Conservation (phyloP, 64 coral and sea anemone genomes). For the Trachythela sp. region DNA sequence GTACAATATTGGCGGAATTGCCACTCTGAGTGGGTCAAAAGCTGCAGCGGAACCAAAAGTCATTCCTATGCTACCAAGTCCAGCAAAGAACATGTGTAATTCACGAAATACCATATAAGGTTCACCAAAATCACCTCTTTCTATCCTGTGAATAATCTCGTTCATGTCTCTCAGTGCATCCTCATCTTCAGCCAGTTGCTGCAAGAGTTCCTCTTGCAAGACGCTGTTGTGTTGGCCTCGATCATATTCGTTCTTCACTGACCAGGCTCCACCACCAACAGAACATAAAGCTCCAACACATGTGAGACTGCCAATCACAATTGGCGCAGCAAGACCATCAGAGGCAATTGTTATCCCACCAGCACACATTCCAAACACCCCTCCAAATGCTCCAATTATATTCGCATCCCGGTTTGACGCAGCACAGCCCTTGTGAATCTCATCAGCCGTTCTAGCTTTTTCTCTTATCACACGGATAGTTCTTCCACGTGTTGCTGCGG, state of each 20-base stretch:
- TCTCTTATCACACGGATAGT: too few relatives aligned
- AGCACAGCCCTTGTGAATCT: not conserved
- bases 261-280: not conserved
- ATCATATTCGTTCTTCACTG: not conserved
- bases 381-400: not conserved
- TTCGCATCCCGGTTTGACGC: not conserved
- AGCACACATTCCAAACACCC: not conserved
- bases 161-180: not conserved
- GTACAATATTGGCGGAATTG: not conserved
- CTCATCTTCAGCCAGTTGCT: not conserved
- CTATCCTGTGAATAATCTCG: not conserved
- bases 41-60: not conserved
- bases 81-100: not conserved
- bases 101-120: not conserved
- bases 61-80: not conserved
- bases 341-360: not conserved
- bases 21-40: not conserved
- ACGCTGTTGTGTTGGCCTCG: not conserved
- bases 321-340: not conserved
- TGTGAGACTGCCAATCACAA: not conserved
- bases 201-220: not conserved
- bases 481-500: too few relatives aligned
- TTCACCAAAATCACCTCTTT: not conserved
- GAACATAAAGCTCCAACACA: not conserved
- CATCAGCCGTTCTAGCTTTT: not conserved